Evolutionary conservation across 2,888 invertebrate species (phyloP).

Genomic region (Trachelus tabidus): DNA sequence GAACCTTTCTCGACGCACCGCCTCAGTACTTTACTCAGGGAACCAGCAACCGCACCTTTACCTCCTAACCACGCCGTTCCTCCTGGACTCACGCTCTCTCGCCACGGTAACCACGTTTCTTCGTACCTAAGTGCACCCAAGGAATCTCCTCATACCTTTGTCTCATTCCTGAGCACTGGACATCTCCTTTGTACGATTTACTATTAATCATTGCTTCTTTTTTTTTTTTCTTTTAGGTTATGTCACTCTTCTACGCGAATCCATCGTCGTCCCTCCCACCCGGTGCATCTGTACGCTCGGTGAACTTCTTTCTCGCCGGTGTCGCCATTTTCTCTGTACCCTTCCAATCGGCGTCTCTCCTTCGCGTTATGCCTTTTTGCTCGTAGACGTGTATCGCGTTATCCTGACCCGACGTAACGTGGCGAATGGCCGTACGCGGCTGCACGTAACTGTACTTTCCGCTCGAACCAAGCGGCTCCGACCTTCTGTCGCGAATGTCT

Average conservation of each 20-base stretch:
- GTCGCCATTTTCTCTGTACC: neutral
- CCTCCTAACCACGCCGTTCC: conserved; percentile 12
- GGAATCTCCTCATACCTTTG: neutral
- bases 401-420: conserved; percentile 36
- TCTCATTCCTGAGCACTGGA: neutral
- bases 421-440: conserved; percentile 17
- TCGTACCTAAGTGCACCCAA: neutral
- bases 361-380: neutral
- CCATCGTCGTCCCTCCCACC: neutral
- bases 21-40: conserved; percentile 4
- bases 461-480: conserved; percentile 15
- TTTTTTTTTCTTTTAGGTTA: neutral
- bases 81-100: neutral
- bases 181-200: neutral
- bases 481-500: conserved; percentile 1
- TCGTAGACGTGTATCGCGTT: conserved; percentile 26
- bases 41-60: conserved; percentile 24
- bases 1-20: conserved; percentile 54
- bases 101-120: neutral
- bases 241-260: neutral
- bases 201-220: neutral
- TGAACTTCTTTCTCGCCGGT: neutral
- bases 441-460: conserved; percentile 36
- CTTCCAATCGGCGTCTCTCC: neutral
- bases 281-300: neutral